phyloP scores from a whole-genome alignment of 2,113 vertebrate species.

The Strix aluco region DNA sequence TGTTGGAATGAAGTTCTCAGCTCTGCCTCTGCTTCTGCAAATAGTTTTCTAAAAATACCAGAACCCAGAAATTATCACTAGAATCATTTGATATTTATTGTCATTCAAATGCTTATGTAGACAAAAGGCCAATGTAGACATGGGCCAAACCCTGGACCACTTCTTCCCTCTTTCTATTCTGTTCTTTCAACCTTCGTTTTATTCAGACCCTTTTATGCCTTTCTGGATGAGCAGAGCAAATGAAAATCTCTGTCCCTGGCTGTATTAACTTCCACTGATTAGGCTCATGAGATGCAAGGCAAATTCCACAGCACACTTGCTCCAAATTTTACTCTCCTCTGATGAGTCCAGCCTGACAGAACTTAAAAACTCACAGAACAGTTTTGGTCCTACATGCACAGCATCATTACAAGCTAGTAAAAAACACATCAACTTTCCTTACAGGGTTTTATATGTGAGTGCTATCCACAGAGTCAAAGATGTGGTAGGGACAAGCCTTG shows the following conservation, averaged over 20 bases:
- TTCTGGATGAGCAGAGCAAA: neutral
- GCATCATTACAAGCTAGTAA: neutral
- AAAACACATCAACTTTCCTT: neutral
- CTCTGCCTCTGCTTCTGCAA: constrained; percentile 24
- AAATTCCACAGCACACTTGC: neutral
- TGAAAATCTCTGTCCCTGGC: neutral
- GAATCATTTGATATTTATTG: constrained; percentile 14
- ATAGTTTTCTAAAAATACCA: constrained; percentile 36
- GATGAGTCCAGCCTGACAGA: neutral
- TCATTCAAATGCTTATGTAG: neutral
- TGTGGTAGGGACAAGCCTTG: neutral
- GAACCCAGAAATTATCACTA: constrained; percentile 1
- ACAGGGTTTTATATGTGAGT: fast-evolving
- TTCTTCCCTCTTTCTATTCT: neutral
- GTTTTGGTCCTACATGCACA: neutral
- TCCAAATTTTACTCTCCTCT: neutral
- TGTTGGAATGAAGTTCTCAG: constrained; percentile 4
- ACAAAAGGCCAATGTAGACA: neutral
- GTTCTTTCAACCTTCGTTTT: no score
- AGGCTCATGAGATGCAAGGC: neutral
- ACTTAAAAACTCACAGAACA: neutral
- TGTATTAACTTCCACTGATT: neutral
- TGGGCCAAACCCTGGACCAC: neutral
- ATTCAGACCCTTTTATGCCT: no score
- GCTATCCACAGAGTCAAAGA: neutral